Conservation (phyloP, 1,140 invertebrate genomes). For the Maconellicoccus hirsutus region DNA sequence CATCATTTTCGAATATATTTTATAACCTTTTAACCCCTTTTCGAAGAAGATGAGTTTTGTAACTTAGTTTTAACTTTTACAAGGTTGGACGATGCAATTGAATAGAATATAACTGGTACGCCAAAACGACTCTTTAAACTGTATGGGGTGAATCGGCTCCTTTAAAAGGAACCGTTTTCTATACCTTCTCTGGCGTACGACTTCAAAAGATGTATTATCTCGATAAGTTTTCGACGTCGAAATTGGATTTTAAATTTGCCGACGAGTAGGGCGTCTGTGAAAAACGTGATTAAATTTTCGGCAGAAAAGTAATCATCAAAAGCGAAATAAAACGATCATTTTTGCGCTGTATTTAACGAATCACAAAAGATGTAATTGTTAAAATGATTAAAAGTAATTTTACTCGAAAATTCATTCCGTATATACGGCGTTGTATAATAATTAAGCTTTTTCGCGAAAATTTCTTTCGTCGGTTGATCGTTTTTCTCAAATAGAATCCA, state of each 20-base stretch:
- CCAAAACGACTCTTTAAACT: constrained; percentile 13
- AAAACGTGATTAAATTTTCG: constrained; percentile 9
- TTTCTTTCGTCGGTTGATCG: not conserved
- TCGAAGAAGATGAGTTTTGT: constrained; percentile 21
- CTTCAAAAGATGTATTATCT: constrained; percentile 22
- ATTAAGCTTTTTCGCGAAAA: not conserved
- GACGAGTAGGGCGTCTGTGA: not conserved
- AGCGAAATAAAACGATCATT: not conserved
- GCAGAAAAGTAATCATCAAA: constrained; percentile 9
- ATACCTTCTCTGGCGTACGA: not conserved
- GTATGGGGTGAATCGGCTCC: not conserved
- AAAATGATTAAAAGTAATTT: not conserved
- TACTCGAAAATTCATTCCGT: not conserved
- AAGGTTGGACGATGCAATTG: constrained; percentile 15
- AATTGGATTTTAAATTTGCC: constrained; percentile 21
- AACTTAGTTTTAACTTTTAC: constrained; percentile 19
- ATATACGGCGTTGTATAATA: not conserved
- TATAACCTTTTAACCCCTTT: constrained; percentile 22
- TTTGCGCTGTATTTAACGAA: not conserved
- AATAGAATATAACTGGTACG: constrained; percentile 12
- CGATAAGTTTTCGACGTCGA: constrained; percentile 14
- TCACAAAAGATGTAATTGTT: not conserved
- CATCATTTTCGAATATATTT: constrained; percentile 19
- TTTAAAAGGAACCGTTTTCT: constrained; percentile 13
- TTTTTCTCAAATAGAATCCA: not conserved